Evolutionary conservation across 2,888 invertebrate species (phyloP).

Genomic region (Cyclophora albipunctata): DNA sequence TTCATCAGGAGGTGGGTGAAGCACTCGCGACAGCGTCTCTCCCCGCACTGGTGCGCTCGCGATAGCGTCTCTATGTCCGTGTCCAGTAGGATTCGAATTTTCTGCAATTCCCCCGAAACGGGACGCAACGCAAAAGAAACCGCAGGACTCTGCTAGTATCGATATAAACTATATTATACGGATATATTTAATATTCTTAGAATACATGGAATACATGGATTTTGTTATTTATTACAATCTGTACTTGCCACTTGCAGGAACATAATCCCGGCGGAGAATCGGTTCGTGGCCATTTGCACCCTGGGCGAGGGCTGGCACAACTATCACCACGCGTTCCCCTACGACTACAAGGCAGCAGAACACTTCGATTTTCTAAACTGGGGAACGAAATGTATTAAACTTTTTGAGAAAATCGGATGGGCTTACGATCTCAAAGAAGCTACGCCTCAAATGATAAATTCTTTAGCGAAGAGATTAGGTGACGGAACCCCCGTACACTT

Average conservation of each 20-base stretch:
- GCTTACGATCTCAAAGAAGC: constrained; percentile 61
- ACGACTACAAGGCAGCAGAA: constrained; percentile 77
- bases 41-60: too few relatives aligned
- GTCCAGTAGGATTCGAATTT: too few relatives aligned
- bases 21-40: too few relatives aligned
- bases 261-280: constrained; percentile 78
- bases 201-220: too few relatives aligned
- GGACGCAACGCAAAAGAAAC: too few relatives aligned
- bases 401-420: constrained; percentile 59
- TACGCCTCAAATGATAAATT: constrained; percentile 59
- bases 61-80: too few relatives aligned
- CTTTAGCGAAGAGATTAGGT: constrained; percentile 56
- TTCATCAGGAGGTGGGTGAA: too few relatives aligned
- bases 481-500: constrained; percentile 60
- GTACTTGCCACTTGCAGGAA: constrained; percentile 43
- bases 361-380: constrained; percentile 66
- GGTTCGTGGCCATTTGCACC: constrained; percentile 76
- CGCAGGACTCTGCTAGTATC: too few relatives aligned
- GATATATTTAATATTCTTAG: too few relatives aligned
- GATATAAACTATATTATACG: too few relatives aligned
- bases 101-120: too few relatives aligned
- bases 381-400: constrained; percentile 48
- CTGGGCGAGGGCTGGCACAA: constrained; percentile 85
- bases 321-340: constrained; percentile 85
- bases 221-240: too few relatives aligned